Evolutionary conservation across 2,888 invertebrate species (phyloP).

Genomic region (Drosophila subquinaria): DNA sequence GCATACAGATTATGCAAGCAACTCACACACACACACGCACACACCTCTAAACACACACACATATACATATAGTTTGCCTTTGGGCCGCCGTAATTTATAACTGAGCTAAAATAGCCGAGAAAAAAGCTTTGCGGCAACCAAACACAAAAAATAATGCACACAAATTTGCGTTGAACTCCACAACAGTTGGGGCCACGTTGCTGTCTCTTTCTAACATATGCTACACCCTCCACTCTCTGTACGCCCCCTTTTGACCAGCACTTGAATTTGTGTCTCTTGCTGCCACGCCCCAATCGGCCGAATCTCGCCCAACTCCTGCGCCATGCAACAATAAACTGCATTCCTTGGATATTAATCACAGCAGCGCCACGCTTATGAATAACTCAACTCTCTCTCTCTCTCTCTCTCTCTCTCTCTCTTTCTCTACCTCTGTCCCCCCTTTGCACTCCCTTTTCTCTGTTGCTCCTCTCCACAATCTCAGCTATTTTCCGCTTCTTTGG

Average conservation of each 20-base stretch:
- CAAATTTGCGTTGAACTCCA: constrained; percentile 68
- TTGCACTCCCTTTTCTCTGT: background rate
- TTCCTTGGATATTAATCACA: constrained; percentile 79
- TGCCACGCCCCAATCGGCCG: constrained; percentile 45
- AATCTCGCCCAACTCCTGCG: constrained; percentile 13
- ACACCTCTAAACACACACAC: constrained; percentile 28
- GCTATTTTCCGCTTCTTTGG: background rate
- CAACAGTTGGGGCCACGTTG: constrained; percentile 18
- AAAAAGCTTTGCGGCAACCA: constrained; percentile 61
- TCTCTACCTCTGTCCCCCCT: background rate
- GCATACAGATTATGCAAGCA: constrained; percentile 70
- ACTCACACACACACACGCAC: constrained; percentile 39
- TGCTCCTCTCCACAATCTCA: too few relatives aligned
- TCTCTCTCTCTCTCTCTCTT: background rate
- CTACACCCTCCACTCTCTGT: background rate
- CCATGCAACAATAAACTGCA: constrained; percentile 71
- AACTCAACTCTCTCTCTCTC: constrained; percentile 28
- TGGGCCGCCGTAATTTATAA: constrained; percentile 76
- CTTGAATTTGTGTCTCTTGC: constrained; percentile 48
- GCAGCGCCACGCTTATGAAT: constrained; percentile 63
- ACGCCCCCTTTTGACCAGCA: constrained; percentile 6
- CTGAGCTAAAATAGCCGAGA: constrained; percentile 73
- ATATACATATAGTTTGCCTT: constrained; percentile 42
- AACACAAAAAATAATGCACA: constrained; percentile 69
- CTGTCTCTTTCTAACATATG: constrained; percentile 7